Conservation (phyloP, 1,140 invertebrate genomes). For the Anagrus nilaparvatae region DNA sequence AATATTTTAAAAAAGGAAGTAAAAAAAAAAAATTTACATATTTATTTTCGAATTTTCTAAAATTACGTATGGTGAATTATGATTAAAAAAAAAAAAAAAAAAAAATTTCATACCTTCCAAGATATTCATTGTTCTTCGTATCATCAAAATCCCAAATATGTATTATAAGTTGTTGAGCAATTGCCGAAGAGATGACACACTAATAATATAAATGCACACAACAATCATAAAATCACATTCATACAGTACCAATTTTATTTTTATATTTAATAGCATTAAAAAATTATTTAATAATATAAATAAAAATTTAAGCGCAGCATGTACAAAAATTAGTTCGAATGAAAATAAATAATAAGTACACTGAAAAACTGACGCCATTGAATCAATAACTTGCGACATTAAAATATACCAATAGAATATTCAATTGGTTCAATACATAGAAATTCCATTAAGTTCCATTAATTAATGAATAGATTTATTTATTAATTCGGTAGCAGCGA, state of each 20-base stretch:
- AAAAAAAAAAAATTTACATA: too few species aligned
- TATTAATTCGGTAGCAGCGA: too few species aligned
- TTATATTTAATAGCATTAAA: slow-evolving; percentile 3
- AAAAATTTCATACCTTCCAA: slow-evolving; percentile 60
- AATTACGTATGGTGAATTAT: slow-evolving; percentile 1
- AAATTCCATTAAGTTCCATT: too few species aligned
- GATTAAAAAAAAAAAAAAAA: slow-evolving; percentile 8
- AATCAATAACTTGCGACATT: background rate
- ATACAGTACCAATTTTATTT: slow-evolving; percentile 28
- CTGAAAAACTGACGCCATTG: slow-evolving; percentile 1
- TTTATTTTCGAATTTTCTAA: slow-evolving; percentile 3
- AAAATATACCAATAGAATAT: too few species aligned
- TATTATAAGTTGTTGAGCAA: slow-evolving; percentile 66
- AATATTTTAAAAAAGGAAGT: too few species aligned
- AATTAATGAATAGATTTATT: too few species aligned
- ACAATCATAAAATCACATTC: slow-evolving; percentile 37
- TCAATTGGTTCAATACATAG: too few species aligned
- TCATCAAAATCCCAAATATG: slow-evolving; percentile 77
- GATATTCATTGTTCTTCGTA: slow-evolving; percentile 68
- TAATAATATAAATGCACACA: slow-evolving; percentile 44
- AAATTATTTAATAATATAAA: slow-evolving; percentile 3
- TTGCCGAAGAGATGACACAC: slow-evolving; percentile 46
- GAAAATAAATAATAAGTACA: background rate
- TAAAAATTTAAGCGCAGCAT: slow-evolving; percentile 2
- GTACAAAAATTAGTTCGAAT: background rate